Conservation (phyloP, 2,797 vertebrate genomes). For the Clamator glandarius region DNA sequence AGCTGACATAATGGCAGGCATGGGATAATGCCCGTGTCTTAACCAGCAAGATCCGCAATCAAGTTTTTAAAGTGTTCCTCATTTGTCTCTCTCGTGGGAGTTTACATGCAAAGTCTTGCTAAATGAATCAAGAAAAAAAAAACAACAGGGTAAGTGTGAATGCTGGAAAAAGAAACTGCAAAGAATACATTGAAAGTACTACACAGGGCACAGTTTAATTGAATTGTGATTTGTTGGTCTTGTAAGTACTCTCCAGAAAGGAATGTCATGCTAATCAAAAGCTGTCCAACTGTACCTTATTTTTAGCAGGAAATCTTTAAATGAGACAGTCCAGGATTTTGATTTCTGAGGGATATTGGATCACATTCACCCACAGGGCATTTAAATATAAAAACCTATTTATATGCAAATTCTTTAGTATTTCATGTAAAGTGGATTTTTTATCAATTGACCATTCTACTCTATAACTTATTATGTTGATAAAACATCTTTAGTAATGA, state of each 20-base stretch:
- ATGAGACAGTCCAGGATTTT: constrained; percentile 38
- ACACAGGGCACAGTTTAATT: background rate
- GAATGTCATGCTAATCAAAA: constrained; percentile 42
- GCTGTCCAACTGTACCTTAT: constrained; percentile 4
- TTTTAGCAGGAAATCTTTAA: constrained; percentile 48
- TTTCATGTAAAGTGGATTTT: constrained; percentile 45
- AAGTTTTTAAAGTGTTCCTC: background rate
- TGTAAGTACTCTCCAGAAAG: constrained; percentile 31
- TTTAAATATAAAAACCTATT: constrained; percentile 65
- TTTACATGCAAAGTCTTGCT: background rate
- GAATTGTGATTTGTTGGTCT: constrained; percentile 55
- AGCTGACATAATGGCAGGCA: background rate
- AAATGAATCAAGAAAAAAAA: background rate
- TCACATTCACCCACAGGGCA: constrained; percentile 23
- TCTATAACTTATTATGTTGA: constrained; percentile 36
- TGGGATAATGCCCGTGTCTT: background rate
- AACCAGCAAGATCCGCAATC: constrained; percentile 7
- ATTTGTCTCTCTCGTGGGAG: background rate
- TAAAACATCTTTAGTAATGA: constrained; percentile 38
- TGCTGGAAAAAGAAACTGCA: background rate
- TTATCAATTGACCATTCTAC: constrained; percentile 48
- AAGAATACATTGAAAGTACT: background rate
- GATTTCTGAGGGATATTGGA: constrained; percentile 34
- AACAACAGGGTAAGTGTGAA: background rate
- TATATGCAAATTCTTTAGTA: constrained; percentile 67